Conservation (phyloP, 2,797 vertebrate species). For the Micrastur ruficollis region DNA sequence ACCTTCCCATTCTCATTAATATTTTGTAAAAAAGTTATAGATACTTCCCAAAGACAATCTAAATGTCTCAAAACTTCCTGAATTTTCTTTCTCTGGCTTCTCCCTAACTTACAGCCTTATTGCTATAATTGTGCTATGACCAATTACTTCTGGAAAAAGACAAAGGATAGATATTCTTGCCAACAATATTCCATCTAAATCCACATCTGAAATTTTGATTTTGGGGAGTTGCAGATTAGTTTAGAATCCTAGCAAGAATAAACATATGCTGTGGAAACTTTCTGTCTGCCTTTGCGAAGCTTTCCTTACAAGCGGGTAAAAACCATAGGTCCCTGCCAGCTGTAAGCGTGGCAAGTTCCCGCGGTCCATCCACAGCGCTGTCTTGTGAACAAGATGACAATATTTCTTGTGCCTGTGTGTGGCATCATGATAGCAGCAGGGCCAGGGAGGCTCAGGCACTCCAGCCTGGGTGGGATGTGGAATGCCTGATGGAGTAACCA, state of each 20-base stretch:
- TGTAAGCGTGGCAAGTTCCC: not conserved
- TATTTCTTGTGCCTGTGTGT: not conserved
- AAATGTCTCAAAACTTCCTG: not conserved
- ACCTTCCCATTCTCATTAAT: not conserved
- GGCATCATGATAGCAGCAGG: not conserved
- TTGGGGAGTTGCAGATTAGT: not conserved
- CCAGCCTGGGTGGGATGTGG: not conserved
- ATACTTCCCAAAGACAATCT: not conserved
- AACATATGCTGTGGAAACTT: not conserved
- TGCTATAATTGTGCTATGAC: not conserved
- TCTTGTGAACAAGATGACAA: not conserved
- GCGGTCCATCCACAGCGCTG: fast-evolving
- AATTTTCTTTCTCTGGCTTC: not conserved
- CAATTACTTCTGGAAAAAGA: not conserved
- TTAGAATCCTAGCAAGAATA: not conserved
- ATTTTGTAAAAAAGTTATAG: not conserved
- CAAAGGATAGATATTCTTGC: not conserved
- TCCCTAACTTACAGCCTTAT: not conserved
- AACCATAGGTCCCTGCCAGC: not conserved
- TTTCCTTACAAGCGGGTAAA: not conserved
- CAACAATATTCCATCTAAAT: not conserved
- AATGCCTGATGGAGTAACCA: not conserved
- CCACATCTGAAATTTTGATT: not conserved
- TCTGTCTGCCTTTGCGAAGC: not conserved
- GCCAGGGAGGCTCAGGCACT: not conserved